These are phyloP conservation scores for Acromyrmex echinatior DNA, from an alignment of 1,140 invertebrate genomes.

Conservation along the genomic window DNA sequence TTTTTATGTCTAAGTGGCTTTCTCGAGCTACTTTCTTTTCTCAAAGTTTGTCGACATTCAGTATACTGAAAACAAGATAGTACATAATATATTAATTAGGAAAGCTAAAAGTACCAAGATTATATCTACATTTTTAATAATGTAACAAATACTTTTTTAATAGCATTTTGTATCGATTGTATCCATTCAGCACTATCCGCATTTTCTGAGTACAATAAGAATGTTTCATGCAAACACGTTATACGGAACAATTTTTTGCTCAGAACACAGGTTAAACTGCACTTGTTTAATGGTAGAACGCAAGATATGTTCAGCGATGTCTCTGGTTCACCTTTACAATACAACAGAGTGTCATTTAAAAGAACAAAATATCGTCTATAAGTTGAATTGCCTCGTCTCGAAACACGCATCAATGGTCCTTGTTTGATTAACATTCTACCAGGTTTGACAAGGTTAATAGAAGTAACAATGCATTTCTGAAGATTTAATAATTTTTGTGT, in stretches of 20 bases:
- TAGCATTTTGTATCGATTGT: constrained; percentile 86
- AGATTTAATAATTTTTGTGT: constrained; percentile 90
- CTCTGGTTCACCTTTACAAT: constrained; percentile 88
- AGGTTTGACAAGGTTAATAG: constrained; percentile 89
- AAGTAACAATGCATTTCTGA: constrained; percentile 88
- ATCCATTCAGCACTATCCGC: constrained; percentile 88
- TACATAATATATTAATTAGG: neutral
- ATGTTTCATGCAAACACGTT: constrained; percentile 87
- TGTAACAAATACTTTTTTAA: constrained; percentile 84
- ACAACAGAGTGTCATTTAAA: constrained; percentile 86
- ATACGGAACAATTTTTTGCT: constrained; percentile 88
- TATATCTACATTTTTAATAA: neutral
- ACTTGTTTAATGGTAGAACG: constrained; percentile 89
- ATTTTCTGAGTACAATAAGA: constrained; percentile 88
- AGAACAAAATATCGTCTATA: constrained; percentile 87
- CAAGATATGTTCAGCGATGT: constrained; percentile 88
- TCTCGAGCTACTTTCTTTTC: constrained; percentile 88
- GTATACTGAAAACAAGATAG: constrained; percentile 81
- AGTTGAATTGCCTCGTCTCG: constrained; percentile 86
- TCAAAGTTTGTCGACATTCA: constrained; percentile 88
- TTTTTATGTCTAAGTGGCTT: constrained; percentile 87
- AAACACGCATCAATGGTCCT: constrained; percentile 90
- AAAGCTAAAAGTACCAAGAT: constrained; percentile 23
- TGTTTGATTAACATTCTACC: constrained; percentile 91
- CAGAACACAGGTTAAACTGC: constrained; percentile 87